Evolutionary conservation across 2,113 vertebrate species (phyloP).

Genomic region (Trichechus manatus): DNA sequence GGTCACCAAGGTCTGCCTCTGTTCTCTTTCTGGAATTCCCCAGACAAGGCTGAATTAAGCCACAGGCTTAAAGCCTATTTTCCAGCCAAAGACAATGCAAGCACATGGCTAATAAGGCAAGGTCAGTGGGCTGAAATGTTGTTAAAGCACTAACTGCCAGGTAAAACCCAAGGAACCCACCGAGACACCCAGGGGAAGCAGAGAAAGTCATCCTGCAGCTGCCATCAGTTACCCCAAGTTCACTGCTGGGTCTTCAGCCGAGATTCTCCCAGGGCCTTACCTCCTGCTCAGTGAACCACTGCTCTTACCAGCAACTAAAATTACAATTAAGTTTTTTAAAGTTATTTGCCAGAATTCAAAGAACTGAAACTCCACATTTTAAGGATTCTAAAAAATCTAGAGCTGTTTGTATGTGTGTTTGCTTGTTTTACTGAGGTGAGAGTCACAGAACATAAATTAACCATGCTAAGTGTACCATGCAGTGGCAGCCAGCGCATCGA

Average conservation of each 20-base stretch:
- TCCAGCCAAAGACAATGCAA: not conserved
- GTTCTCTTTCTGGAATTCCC: not conserved
- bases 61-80: not conserved
- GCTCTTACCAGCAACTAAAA: not conserved
- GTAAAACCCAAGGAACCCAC: not conserved
- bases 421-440: not conserved
- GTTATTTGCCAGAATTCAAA: not conserved
- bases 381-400: not conserved
- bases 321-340: too few species aligned
- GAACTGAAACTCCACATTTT: not conserved
- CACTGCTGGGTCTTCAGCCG: not conserved
- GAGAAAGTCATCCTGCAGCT: not conserved
- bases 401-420: not conserved
- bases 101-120: not conserved
- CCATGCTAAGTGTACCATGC: not conserved
- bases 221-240: not conserved
- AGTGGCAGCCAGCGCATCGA: not conserved
- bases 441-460: not conserved
- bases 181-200: not conserved
- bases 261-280: not conserved
- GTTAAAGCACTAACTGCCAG: not conserved
- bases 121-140: not conserved
- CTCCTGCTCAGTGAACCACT: not conserved
- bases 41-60: not conserved
- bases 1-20: not conserved